Evolutionary conservation across 2,113 vertebrate genomes (phyloP).

Genomic region (Siphamia tubifer): DNA sequence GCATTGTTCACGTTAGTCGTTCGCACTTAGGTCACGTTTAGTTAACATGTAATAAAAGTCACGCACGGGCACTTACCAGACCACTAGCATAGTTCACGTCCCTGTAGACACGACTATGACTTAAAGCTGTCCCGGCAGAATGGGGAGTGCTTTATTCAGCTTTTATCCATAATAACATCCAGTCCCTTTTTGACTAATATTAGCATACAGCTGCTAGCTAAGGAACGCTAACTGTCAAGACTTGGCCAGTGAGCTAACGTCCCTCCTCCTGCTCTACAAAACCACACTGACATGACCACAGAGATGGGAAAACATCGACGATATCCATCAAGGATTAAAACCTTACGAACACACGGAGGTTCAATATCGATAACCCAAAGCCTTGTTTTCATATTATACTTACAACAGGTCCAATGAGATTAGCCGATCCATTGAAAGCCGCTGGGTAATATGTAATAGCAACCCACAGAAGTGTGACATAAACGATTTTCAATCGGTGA

Average conservation of each 20-base stretch:
- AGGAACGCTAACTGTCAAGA: slow-evolving; percentile 52
- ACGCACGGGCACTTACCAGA: not conserved
- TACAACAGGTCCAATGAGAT: slow-evolving; percentile 33
- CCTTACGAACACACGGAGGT: not conserved
- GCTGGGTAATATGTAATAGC: slow-evolving; percentile 36
- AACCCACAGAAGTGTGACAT: slow-evolving; percentile 75
- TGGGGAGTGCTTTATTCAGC: not conserved
- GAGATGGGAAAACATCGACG: slow-evolving; percentile 65
- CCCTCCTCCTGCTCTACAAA: slow-evolving; percentile 56
- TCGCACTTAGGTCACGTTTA: slow-evolving; percentile 19
- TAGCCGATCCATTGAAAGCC: slow-evolving; percentile 44
- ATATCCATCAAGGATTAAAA: slow-evolving; percentile 17
- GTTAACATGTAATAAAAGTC: not conserved
- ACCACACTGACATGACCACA: slow-evolving; percentile 63
- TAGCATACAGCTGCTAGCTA: slow-evolving; percentile 52
- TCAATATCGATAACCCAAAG: not conserved
- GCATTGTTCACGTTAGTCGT: slow-evolving; percentile 6
- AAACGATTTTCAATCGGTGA: slow-evolving; percentile 80
- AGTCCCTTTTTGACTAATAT: slow-evolving; percentile 9
- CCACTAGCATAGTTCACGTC: not conserved
- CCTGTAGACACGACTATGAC: not conserved
- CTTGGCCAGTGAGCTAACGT: slow-evolving; percentile 56
- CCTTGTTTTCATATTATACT: slow-evolving; percentile 43
- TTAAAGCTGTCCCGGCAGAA: not conserved
- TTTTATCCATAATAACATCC: not conserved